Conservation (phyloP, 1,140 invertebrate species). For the Antheraea pernyi region DNA sequence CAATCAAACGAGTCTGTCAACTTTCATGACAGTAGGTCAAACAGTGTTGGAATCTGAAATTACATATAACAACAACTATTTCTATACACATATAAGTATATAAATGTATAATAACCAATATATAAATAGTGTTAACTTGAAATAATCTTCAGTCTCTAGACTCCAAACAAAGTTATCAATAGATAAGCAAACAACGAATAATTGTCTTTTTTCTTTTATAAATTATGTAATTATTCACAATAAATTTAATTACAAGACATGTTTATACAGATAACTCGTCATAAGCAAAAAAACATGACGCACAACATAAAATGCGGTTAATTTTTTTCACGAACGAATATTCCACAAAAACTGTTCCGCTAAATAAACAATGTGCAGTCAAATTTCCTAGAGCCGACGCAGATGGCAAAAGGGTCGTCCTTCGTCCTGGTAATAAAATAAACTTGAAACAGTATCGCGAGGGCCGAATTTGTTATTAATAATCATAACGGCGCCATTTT, state of each 20-base stretch:
- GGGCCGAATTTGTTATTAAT: conserved; percentile 70
- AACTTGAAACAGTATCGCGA: conserved; percentile 43
- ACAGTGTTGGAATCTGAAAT: no score
- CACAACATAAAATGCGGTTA: conserved; percentile 17
- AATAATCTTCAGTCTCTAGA: no score
- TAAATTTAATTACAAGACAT: not conserved
- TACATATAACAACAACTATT: no score
- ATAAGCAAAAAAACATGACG: not conserved
- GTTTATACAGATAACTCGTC: not conserved
- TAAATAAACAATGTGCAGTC: conserved; percentile 62
- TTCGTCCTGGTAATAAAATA: conserved; percentile 60
- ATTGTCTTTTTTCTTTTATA: no score
- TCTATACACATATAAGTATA: no score
- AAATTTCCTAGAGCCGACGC: conserved; percentile 51
- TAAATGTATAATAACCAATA: no score
- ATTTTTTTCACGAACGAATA: conserved; percentile 21
- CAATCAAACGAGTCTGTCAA: no score
- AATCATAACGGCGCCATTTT: conserved; percentile 72
- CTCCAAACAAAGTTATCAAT: no score
- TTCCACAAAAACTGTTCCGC: conserved; percentile 57
- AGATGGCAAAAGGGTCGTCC: conserved; percentile 61
- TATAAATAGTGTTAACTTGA: no score
- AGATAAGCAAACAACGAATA: no score
- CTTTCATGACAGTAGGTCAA: no score
- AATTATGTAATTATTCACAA: no score